Percentiles rank a stretch among this genome's conserved stretches.
These are phyloP conservation scores for Danio choprae DNA, from an alignment of 2,797 vertebrate species.

Conservation along the genomic window DNA sequence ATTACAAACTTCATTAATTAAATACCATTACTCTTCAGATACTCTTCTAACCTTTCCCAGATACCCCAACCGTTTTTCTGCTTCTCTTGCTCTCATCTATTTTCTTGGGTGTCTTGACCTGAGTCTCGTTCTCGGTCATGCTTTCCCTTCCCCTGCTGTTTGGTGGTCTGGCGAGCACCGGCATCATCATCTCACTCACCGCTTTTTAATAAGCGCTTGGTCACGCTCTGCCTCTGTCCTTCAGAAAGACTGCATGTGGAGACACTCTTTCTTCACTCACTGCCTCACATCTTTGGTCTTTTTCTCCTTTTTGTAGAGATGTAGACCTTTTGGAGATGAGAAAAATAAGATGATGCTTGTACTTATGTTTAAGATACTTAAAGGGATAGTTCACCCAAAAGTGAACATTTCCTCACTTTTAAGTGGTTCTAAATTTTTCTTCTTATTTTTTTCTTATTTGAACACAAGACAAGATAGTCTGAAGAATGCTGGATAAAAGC, in stretches of 20 bases:
- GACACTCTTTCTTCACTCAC: slow-evolving; percentile 14
- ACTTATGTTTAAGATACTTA: not conserved
- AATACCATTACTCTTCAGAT: not conserved
- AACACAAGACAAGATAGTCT: no score
- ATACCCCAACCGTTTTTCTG: not conserved
- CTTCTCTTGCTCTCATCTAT: slow-evolving; percentile 2
- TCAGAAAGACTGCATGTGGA: slow-evolving; percentile 63
- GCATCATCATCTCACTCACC: slow-evolving; percentile 65
- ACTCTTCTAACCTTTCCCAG: not conserved
- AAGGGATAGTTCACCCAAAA: no score
- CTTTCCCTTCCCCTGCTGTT: slow-evolving; percentile 2
- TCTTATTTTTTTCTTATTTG: no score
- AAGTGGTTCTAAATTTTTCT: no score
- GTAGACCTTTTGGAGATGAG: not conserved
- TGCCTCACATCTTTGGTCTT: not conserved
- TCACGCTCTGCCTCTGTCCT: slow-evolving; percentile 67
- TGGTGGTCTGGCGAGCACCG: slow-evolving; percentile 15
- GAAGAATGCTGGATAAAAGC: no score
- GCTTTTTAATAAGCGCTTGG: slow-evolving; percentile 52
- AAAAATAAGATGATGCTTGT: not conserved
- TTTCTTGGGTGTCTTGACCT: slow-evolving; percentile 20
- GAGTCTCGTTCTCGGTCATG: not conserved
- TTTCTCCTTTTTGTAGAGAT: not conserved
- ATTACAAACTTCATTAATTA: not conserved
- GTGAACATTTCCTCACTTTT: no score